Evolutionary conservation across 2,888 invertebrate genomes (phyloP).

Genomic region (Rotaria sp.): DNA sequence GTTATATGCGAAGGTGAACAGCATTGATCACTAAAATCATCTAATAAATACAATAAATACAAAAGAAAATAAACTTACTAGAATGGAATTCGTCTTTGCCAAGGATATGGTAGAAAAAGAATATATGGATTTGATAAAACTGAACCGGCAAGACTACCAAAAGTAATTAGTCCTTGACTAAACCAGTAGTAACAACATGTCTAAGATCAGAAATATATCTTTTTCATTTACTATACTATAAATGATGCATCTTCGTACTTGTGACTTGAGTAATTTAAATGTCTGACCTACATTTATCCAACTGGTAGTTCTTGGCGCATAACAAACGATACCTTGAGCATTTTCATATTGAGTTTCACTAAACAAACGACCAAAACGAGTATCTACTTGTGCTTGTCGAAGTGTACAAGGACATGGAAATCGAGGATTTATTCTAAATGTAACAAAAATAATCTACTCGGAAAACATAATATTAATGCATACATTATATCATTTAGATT

Average conservation of each 20-base stretch:
- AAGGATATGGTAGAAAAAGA: background rate
- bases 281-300: background rate
- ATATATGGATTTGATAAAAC: background rate
- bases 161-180: background rate
- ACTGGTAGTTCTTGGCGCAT: background rate
- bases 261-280: background rate
- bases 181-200: background rate
- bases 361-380: background rate
- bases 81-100: background rate
- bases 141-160: background rate
- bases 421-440: background rate
- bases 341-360: background rate
- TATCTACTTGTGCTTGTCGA: background rate
- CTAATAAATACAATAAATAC: background rate
- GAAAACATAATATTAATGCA: background rate
- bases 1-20: background rate
- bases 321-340: background rate
- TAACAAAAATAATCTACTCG: background rate
- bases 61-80: background rate
- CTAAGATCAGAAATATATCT: background rate
- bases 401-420: constrained; percentile 19
- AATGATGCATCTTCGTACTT: background rate
- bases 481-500: background rate
- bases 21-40: background rate
- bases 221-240: background rate